Conservation (phyloP, 2,113 vertebrate genomes). For the Hydrolagus affinis region DNA sequence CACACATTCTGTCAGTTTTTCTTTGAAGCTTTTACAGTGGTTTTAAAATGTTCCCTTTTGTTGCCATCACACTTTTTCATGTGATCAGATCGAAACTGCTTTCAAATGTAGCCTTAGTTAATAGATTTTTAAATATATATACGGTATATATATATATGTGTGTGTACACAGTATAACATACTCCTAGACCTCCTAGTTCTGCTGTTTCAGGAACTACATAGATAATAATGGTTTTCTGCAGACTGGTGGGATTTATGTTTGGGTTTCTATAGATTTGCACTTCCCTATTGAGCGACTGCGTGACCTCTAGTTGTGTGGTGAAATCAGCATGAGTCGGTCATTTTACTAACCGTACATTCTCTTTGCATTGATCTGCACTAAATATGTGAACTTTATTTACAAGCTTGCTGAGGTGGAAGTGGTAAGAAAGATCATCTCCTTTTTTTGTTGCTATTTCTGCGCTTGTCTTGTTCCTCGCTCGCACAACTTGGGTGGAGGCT, state of each 20-base stretch:
- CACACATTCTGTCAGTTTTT: too few relatives aligned
- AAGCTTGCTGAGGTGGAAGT: constrained; percentile 89
- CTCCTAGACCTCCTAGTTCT: neutral
- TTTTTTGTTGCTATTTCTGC: constrained; percentile 42
- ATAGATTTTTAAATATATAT: neutral
- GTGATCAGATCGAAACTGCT: neutral
- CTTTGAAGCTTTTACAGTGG: too few relatives aligned
- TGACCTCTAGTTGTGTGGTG: neutral
- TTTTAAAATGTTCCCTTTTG: too few relatives aligned
- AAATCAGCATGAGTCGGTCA: constrained; percentile 34
- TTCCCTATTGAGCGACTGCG: constrained; percentile 20
- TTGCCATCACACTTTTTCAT: neutral
- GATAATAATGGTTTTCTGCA: constrained; percentile 24
- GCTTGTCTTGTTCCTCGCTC: constrained; percentile 49
- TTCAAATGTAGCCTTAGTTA: neutral
- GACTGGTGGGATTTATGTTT: constrained; percentile 34
- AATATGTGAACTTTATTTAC: constrained; percentile 78
- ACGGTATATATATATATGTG: too few relatives aligned
- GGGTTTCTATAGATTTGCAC: rapidly evolving
- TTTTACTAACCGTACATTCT: constrained; percentile 41
- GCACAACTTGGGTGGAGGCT: neutral
- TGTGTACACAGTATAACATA: neutral
- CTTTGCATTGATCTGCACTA: constrained; percentile 53
- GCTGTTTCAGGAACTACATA: neutral
- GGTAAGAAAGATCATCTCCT: constrained; percentile 69